These are phyloP conservation scores for Calephelis virginiensis DNA, from an alignment of 1,140 invertebrate species.

Conservation along the genomic window DNA sequence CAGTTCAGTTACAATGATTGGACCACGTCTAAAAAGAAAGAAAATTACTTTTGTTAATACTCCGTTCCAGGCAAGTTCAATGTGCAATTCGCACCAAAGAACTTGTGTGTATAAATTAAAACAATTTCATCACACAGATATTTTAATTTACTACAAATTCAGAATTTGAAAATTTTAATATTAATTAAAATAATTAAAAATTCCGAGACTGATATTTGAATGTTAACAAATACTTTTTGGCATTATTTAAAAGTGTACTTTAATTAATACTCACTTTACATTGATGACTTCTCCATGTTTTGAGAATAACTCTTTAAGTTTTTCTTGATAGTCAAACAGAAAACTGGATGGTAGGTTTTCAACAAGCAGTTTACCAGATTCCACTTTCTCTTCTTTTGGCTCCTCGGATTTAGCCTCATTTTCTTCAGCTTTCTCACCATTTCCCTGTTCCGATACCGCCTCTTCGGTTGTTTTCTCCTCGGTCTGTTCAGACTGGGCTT, in stretches of 20 bases:
- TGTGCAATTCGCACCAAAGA: constrained; percentile 51
- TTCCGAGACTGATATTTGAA: constrained; percentile 72
- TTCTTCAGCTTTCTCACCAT: constrained; percentile 31
- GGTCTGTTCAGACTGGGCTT: constrained; percentile 39
- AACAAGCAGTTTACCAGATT: constrained; percentile 72
- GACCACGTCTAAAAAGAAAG: constrained; percentile 78
- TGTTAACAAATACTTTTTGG: constrained; percentile 57
- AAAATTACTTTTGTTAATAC: constrained; percentile 73
- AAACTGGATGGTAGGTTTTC: constrained; percentile 71
- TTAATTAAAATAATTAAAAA: constrained; percentile 34
- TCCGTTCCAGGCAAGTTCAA: constrained; percentile 47
- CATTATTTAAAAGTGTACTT: constrained; percentile 36
- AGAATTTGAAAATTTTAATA: constrained; percentile 28
- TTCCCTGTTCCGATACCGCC: constrained; percentile 21
- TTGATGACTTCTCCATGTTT: constrained; percentile 67
- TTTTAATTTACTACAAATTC: constrained; percentile 25
- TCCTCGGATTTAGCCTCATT: constrained; percentile 47
- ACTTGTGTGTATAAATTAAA: constrained; percentile 23
- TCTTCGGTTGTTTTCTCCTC: constrained; percentile 22
- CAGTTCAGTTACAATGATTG: constrained; percentile 77
- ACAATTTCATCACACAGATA: constrained; percentile 25
- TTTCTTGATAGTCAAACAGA: constrained; percentile 72
- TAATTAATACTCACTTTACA: constrained; percentile 59
- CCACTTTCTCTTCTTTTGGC: constrained; percentile 63
- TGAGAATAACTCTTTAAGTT: constrained; percentile 71